Evolutionary conservation across 2,113 vertebrate species (phyloP), one percentile per base, ranked within the genome.

Genomic region (Murina feae): DNA sequence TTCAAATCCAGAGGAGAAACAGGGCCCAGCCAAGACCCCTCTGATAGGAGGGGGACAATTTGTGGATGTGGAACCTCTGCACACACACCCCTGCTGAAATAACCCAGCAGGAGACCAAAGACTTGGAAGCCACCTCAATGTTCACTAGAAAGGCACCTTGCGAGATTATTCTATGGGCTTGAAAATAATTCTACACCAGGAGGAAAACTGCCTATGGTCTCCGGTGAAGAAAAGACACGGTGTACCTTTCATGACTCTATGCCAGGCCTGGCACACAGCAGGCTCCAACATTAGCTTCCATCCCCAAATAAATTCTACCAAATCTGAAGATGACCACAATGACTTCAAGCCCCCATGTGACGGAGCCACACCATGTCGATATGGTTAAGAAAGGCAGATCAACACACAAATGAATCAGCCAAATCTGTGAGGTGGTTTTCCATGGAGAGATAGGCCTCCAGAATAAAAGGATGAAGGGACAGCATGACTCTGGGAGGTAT

Each of bases 331-430:
- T 13, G 14, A 1, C 30, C 32, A 6, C 25, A 47, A 47, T 13
- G 30, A 37, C 2, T 49, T 28, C 2, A 17, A 17, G 60, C 72
- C 53, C 28, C 18, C 30, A 12, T 1, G 11, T 12, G 20, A 13
- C 0, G 0, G 37, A 74, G 20, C 30, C 16, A 21, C 53, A 42
- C 28, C 2, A 16, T 0, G 13, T 16, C 1, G 30, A 5, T 18
- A 4, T 21, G 23, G 28, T 51, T 51, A 42, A 42, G 71, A 49
- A 2, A 69, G 17, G 28, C 63, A 25, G 86, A 28, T 16, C 16
- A 55, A 11, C n/a, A 28, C 39, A 23, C 39, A 32, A 37, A 32
- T 13, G 17, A 25, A n/a, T 4, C 30, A 6, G 7, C 28, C 47
- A 8, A 35, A 28, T 17, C 20, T 2, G 5, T 10, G 28, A 32